phyloP scores from a whole-genome alignment of 1,140 invertebrate species.

The Drosophila littoralis region DNA sequence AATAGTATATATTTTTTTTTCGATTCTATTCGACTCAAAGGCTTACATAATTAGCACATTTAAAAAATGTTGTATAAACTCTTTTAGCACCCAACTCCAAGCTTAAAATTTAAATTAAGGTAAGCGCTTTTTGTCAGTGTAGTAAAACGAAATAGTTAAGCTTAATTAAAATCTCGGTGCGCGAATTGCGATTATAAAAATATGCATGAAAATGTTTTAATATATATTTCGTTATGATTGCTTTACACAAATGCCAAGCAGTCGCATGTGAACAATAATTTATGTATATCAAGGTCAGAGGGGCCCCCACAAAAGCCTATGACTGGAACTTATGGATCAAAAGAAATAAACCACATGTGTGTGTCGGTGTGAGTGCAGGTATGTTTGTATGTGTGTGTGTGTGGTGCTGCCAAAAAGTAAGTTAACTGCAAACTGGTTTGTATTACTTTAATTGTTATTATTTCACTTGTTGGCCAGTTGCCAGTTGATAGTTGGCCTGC shows the following conservation, averaged over 20 bases:
- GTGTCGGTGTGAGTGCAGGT: not conserved
- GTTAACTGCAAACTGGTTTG: constrained; percentile 67
- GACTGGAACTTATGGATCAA: constrained; percentile 59
- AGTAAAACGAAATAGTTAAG: constrained; percentile 20
- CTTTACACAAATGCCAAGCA: constrained; percentile 48
- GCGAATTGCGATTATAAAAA: constrained; percentile 34
- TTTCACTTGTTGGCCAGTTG: constrained; percentile 55
- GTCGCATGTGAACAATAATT: constrained; percentile 59
- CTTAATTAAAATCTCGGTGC: constrained; percentile 4
- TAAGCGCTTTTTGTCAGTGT: not conserved
- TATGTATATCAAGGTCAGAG: constrained; percentile 77
- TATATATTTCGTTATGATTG: constrained; percentile 67
- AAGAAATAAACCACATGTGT: constrained; percentile 48
- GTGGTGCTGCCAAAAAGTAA: constrained; percentile 64
- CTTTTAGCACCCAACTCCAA: too few species aligned
- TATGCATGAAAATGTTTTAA: constrained; percentile 46
- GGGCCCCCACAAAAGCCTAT: constrained; percentile 68
- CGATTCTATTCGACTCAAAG: too few species aligned
- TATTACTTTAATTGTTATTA: constrained; percentile 78
- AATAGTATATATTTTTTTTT: too few species aligned
- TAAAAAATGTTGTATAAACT: too few species aligned
- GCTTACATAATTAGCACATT: too few species aligned
- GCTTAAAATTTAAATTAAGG: not conserved
- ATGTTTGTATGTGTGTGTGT: constrained; percentile 1
- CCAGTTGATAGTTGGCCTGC: constrained; percentile 12